A percentile compares a stretch with the other conserved stretches of the same genome.
Evolutionary conservation across 2,888 invertebrate species (phyloP).

Genomic region (Amphimallon solstitiale): DNA sequence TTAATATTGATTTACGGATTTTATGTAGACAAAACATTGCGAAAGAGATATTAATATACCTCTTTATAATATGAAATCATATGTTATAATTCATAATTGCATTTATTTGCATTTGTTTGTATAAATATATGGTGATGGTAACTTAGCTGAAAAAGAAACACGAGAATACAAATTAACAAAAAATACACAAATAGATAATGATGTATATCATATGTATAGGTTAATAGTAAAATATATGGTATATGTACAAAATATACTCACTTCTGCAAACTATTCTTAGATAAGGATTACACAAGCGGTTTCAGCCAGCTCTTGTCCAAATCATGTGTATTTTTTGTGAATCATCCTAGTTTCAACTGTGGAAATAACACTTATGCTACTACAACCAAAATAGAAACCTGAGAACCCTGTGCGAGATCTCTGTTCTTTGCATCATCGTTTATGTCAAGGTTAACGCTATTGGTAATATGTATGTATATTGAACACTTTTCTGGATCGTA

Average conservation of each 20-base stretch:
- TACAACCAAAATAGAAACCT: slow-evolving; percentile 36
- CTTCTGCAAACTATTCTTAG: slow-evolving; percentile 21
- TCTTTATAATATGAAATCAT: too few relatives aligned
- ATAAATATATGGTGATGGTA: too few relatives aligned
- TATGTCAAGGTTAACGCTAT: slow-evolving; percentile 11
- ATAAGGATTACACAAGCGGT: slow-evolving; percentile 21
- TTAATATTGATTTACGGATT: too few relatives aligned
- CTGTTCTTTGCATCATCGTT: slow-evolving; percentile 1
- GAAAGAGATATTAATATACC: too few relatives aligned
- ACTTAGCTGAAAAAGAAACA: background rate
- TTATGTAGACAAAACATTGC: too few relatives aligned
- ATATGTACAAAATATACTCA: background rate
- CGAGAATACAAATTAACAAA: too few relatives aligned
- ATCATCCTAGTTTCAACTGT: slow-evolving; percentile 27
- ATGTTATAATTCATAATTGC: background rate
- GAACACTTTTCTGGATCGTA: background rate
- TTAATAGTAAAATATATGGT: background rate
- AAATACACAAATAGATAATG: too few relatives aligned
- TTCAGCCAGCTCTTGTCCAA: background rate
- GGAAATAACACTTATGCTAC: slow-evolving; percentile 37
- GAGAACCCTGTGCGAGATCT: slow-evolving; percentile 10
- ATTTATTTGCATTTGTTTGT: background rate
- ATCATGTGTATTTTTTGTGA: slow-evolving; percentile 30
- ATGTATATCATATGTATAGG: too few relatives aligned
- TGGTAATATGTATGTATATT: slow-evolving; percentile 16